phyloP scores from a whole-genome alignment of 2,113 vertebrate species.

The Peromyscus polionotus region DNA sequence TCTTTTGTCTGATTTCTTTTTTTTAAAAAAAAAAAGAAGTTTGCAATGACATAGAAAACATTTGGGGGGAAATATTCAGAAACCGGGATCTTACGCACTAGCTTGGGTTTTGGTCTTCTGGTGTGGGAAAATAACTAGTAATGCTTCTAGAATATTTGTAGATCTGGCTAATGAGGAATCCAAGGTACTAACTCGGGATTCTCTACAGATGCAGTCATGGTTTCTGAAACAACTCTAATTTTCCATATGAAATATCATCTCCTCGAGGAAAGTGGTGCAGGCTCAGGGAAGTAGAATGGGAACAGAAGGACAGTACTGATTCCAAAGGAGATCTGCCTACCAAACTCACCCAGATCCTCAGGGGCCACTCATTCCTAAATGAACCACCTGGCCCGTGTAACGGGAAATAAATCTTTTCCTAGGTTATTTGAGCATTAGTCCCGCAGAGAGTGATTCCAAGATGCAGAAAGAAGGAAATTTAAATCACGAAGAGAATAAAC shows the following conservation, averaged over 20 bases:
- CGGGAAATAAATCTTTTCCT: conserved; percentile 64
- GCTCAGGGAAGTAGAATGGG: fast-evolving
- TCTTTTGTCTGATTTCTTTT: neutral
- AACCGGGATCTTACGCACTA: neutral
- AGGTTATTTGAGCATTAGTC: neutral
- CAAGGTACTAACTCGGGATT: conserved; percentile 6
- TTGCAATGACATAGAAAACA: conserved; percentile 46
- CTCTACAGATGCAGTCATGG: neutral
- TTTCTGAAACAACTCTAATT: conserved; percentile 58
- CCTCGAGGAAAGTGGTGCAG: neutral
- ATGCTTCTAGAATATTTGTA: conserved; percentile 46
- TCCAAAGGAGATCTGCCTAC: conserved; percentile 34
- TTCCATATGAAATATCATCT: conserved; percentile 44
- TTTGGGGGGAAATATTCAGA: neutral
- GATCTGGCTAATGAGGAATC: neutral
- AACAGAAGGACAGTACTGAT: neutral
- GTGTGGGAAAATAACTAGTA: conserved; percentile 24
- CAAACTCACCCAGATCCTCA: neutral
- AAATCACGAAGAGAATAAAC: conserved; percentile 64
- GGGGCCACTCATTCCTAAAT: conserved; percentile 17
- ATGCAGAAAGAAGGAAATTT: conserved; percentile 26
- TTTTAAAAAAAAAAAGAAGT: neutral
- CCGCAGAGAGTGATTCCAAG: neutral
- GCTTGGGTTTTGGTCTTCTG: neutral
- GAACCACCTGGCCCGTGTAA: conserved; percentile 46